These are phyloP conservation scores for Himalopsyche kuldschensis DNA, from an alignment of 2,888 invertebrate species.

Conservation along the genomic window DNA sequence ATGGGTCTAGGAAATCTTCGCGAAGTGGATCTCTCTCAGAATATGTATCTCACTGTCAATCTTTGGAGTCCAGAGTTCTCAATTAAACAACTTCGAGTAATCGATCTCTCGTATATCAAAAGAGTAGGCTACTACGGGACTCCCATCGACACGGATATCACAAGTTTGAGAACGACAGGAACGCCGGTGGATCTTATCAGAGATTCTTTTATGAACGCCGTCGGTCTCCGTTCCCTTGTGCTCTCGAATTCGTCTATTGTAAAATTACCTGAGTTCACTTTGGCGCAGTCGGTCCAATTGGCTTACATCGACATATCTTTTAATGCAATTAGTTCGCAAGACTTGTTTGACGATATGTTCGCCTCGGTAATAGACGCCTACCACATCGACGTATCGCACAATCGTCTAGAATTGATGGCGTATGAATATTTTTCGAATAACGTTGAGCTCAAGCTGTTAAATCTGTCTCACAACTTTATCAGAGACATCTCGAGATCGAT, in stretches of 20 bases:
- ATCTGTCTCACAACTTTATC: slow-evolving; percentile 1
- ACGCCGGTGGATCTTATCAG: background rate
- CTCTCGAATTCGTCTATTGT: background rate
- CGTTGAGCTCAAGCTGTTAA: background rate
- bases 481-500: background rate
- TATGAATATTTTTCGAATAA: background rate
- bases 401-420: background rate
- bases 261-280: background rate
- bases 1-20: background rate
- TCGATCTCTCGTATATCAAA: slow-evolving; percentile 3
- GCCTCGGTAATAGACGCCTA: background rate
- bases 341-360: background rate
- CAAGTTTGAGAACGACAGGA: background rate
- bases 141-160: background rate
- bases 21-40: slow-evolving; percentile 22
- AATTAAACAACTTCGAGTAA: background rate
- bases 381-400: background rate
- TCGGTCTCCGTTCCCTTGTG: background rate
- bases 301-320: background rate
- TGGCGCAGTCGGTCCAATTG: background rate
- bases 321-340: background rate
- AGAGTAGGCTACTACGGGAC: background rate
- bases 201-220: background rate
- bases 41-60: background rate
- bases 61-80: background rate